Evolutionary conservation across 2,113 vertebrate genomes (phyloP).

Genomic region (Pao palembangensis): DNA sequence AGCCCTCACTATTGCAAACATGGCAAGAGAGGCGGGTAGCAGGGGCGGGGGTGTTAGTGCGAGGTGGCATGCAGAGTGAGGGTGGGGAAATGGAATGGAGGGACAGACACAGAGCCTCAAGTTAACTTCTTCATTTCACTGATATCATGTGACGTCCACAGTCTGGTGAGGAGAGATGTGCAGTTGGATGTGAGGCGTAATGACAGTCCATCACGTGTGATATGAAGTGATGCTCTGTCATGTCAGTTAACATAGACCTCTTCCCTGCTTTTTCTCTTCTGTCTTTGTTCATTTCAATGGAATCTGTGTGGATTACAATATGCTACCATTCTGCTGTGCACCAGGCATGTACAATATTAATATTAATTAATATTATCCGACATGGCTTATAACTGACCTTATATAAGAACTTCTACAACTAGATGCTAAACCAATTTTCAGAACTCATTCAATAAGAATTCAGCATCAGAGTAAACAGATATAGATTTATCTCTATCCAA

Average conservation of each 20-base stretch:
- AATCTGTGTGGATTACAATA: background rate
- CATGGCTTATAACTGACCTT: too few relatives aligned
- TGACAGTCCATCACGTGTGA: conserved; percentile 60
- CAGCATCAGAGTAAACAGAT: too few relatives aligned
- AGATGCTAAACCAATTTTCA: too few relatives aligned
- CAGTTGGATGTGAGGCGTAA: conserved; percentile 51
- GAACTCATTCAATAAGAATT: too few relatives aligned
- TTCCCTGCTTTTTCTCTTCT: conserved; percentile 10
- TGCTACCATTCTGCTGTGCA: too few relatives aligned
- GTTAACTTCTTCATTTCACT: conserved; percentile 64
- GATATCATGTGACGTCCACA: conserved; percentile 68
- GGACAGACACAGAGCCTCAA: conserved; percentile 44
- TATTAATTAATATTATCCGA: too few relatives aligned
- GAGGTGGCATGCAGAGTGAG: conserved; percentile 1
- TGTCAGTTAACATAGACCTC: conserved; percentile 35
- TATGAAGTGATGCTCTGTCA: conserved; percentile 54
- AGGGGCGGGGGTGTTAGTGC: conserved; percentile 2
- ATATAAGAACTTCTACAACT: too few relatives aligned
- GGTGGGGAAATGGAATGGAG: background rate
- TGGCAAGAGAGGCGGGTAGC: conserved; percentile 45
- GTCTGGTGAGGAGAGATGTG: conserved; percentile 58
- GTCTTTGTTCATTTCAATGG: conserved; percentile 6
- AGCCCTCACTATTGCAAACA: conserved; percentile 66
- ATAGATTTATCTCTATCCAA: background rate
- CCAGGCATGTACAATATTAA: too few relatives aligned